These are phyloP conservation scores for Danionella dracula DNA, from an alignment of 2,797 vertebrate genomes.

Conservation along the genomic window DNA sequence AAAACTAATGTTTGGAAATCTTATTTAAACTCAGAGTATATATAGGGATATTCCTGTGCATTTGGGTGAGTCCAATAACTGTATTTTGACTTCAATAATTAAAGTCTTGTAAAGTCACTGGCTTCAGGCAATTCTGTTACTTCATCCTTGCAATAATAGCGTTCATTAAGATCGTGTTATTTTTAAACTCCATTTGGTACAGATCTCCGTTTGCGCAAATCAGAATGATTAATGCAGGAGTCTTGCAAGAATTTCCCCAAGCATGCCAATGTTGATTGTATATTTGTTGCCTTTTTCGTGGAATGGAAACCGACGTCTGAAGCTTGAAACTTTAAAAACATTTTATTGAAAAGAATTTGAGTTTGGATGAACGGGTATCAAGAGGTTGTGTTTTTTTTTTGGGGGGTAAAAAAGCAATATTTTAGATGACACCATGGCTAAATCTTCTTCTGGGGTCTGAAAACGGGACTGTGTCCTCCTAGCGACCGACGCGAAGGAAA, in stretches of 20 bases:
- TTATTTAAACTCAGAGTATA: too few relatives aligned
- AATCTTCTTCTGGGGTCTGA: slow-evolving; percentile 60
- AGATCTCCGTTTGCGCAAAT: slow-evolving; percentile 71
- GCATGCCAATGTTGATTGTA: slow-evolving; percentile 75
- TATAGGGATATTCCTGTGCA: too few relatives aligned
- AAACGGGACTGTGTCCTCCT: slow-evolving; percentile 53
- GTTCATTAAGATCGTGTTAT: slow-evolving; percentile 73
- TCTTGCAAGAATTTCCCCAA: slow-evolving; percentile 73
- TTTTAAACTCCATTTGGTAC: too few relatives aligned
- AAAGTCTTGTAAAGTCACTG: too few relatives aligned
- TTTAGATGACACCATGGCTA: neutral
- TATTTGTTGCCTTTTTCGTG: slow-evolving; percentile 70
- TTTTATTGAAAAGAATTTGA: too few relatives aligned
- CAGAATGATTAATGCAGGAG: slow-evolving; percentile 77
- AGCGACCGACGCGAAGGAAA: slow-evolving; percentile 50
- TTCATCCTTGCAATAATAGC: slow-evolving; percentile 78
- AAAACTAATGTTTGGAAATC: too few relatives aligned
- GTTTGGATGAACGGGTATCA: too few relatives aligned
- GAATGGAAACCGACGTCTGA: slow-evolving; percentile 52
- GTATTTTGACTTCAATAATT: too few relatives aligned
- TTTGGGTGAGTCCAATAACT: too few relatives aligned
- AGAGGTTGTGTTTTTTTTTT: too few relatives aligned
- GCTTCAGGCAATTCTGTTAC: slow-evolving; percentile 69
- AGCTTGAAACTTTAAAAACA: too few relatives aligned
- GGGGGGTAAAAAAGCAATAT: neutral